A percentile compares a stretch with the other conserved stretches of the same genome.
Conservation (phyloP, 1,140 invertebrate genomes). For the Periplaneta americana region DNA sequence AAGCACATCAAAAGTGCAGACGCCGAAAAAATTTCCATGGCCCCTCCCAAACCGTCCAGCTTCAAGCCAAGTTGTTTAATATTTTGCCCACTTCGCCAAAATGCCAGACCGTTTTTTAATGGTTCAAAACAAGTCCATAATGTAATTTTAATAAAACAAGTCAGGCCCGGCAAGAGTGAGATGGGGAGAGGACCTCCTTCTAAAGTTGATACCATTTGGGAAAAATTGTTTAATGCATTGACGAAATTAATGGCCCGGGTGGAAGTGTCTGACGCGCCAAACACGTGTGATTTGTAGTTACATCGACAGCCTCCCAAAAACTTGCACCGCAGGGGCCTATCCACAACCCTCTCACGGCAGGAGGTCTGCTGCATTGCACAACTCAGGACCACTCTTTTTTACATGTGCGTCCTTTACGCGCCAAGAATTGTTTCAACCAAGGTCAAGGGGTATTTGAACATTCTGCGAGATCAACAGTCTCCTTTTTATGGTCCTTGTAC, state of each 20-base stretch:
- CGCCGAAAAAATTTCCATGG: background rate
- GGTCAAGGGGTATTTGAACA: too few species aligned
- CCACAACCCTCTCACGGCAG: background rate
- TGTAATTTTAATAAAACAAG: background rate
- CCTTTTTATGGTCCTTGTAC: too few species aligned
- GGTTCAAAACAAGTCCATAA: background rate
- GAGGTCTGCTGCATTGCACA: background rate
- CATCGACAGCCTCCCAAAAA: background rate
- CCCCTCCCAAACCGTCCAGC: background rate
- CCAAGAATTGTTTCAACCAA: background rate
- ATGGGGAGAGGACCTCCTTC: background rate
- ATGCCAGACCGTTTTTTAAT: background rate
- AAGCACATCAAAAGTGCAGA: background rate
- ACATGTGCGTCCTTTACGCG: background rate
- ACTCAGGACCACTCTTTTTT: background rate
- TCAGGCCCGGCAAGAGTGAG: background rate
- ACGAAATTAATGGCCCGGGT: background rate
- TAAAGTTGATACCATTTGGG: background rate
- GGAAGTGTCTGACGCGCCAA: too few species aligned
- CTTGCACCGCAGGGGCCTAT: background rate
- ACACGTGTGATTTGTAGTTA: background rate
- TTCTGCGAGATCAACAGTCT: too few species aligned
- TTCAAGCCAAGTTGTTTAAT: background rate
- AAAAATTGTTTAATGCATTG: background rate
- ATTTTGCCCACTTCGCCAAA: background rate